Percentiles rank a stretch among this genome's conserved stretches.
Evolutionary conservation across 2,797 vertebrate species (phyloP).

Genomic region (Ctenochaetus hawaiiensis): DNA sequence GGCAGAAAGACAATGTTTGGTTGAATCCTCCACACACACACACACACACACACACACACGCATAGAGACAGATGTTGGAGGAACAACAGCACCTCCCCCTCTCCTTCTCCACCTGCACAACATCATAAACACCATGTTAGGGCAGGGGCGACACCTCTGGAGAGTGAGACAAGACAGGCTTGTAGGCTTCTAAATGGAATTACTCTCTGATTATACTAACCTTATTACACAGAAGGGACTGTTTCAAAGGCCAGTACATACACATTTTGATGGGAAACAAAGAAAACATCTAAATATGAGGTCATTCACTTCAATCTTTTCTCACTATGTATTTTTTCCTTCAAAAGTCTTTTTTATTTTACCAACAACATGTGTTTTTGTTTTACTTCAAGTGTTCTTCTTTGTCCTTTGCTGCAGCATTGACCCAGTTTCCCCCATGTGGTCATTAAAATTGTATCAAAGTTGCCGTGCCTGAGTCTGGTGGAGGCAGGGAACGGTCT

Average conservation of each 20-base stretch:
- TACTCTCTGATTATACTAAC: slow-evolving; percentile 29
- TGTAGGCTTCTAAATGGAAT: slow-evolving; percentile 36
- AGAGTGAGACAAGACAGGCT: slow-evolving; percentile 33
- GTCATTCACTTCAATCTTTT: not conserved
- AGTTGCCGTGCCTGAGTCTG: slow-evolving; percentile 57
- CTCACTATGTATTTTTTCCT: not conserved
- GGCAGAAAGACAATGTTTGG: not conserved
- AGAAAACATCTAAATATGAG: slow-evolving; percentile 4
- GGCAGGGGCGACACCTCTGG: slow-evolving; percentile 25
- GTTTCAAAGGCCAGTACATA: not conserved
- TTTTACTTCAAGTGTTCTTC: slow-evolving; percentile 32
- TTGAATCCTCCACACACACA: not conserved
- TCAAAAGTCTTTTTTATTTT: not conserved
- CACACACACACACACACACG: not conserved
- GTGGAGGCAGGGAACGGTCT: slow-evolving; percentile 61
- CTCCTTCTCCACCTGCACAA: slow-evolving; percentile 6
- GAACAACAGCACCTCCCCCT: slow-evolving; percentile 14
- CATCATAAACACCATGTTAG: slow-evolving; percentile 42
- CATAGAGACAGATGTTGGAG: slow-evolving; percentile 1
- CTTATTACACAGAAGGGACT: not conserved
- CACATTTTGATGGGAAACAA: slow-evolving; percentile 16
- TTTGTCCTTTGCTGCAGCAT: slow-evolving; percentile 67
- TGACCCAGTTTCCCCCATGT: slow-evolving; percentile 80
- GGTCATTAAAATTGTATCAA: slow-evolving; percentile 84
- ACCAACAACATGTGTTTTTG: not conserved